Percentiles rank a stretch among this genome's conserved stretches.
phyloP scores from a whole-genome alignment of 2,888 invertebrate species.

The Xanthia togata region DNA sequence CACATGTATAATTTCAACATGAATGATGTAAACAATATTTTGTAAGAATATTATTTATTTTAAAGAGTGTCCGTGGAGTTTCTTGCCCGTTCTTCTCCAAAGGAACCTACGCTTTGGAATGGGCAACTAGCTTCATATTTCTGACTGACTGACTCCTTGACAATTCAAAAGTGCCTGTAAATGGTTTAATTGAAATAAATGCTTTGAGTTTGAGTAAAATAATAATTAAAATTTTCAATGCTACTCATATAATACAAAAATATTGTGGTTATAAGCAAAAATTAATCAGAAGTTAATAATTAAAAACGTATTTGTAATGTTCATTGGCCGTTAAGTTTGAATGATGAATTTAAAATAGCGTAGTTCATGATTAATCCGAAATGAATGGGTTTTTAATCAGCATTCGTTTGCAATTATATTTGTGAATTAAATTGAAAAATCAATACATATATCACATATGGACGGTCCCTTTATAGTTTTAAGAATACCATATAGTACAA shows the following conservation, averaged over 20 bases:
- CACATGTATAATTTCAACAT: no score
- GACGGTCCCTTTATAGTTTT: neutral
- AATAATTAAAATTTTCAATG: neutral
- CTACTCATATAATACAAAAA: neutral
- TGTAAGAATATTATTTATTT: no score
- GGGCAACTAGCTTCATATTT: no score
- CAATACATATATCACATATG: neutral
- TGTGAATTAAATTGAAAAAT: neutral
- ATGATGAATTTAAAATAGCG: conserved; percentile 33
- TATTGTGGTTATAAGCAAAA: neutral
- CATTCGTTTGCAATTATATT: conserved; percentile 2
- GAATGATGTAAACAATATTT: no score
- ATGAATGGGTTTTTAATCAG: conserved; percentile 37
- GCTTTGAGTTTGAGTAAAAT: no score
- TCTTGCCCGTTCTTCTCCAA: no score
- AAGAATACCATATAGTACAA: neutral
- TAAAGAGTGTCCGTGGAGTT: no score
- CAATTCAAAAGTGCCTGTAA: no score
- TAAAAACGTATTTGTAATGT: conserved; percentile 36
- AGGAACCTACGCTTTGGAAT: no score
- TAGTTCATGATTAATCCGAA: conserved; percentile 27
- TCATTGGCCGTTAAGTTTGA: conserved; percentile 21
- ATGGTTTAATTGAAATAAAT: no score
- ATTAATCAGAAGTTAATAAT: conserved; percentile 13
- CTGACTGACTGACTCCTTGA: no score